A percentile compares a stretch with the other conserved stretches of the same genome.
Evolutionary conservation across 2,888 invertebrate species (phyloP).

Genomic region (Orthosia incerta): DNA sequence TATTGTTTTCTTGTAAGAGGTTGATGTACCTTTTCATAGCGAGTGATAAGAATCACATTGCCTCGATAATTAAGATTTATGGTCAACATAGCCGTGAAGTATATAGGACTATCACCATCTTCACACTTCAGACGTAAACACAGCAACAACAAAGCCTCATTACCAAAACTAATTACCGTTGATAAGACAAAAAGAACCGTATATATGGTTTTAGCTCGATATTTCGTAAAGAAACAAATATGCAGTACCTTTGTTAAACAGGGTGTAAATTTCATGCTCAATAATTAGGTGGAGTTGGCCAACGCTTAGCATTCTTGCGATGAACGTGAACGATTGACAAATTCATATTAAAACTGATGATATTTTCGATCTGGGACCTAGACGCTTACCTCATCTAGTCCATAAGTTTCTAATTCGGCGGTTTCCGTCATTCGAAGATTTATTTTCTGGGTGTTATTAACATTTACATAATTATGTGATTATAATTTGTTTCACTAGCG

Average conservation of each 20-base stretch:
- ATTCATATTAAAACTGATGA: conserved; percentile 35
- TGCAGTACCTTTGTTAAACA: conserved; percentile 62
- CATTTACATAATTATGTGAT: background rate
- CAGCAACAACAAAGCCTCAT: conserved; percentile 16
- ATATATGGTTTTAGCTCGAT: conserved; percentile 30
- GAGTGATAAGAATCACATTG: background rate
- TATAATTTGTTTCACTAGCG: background rate
- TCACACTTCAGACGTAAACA: conserved; percentile 5
- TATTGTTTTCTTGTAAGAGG: background rate
- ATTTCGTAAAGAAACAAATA: conserved; percentile 56
- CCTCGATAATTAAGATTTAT: conserved; percentile 1
- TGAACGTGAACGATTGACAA: conserved; percentile 47
- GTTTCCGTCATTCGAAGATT: conserved; percentile 4
- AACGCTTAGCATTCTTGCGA: conserved; percentile 44
- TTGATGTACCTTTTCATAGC: background rate
- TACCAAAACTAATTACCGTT: conserved; percentile 43
- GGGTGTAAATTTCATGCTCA: conserved; percentile 67
- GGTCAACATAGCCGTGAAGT: conserved; percentile 6
- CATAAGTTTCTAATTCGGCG: conserved; percentile 10
- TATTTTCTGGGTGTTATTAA: background rate
- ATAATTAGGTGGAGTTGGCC: conserved; percentile 48
- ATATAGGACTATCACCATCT: background rate
- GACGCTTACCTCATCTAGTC: conserved; percentile 16
- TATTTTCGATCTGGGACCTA: conserved; percentile 20
- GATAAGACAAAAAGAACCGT: conserved; percentile 36